A percentile compares a stretch with the other conserved stretches of the same genome.
Conservation (phyloP, 2,888 invertebrate species). For the Athalia rosae region DNA sequence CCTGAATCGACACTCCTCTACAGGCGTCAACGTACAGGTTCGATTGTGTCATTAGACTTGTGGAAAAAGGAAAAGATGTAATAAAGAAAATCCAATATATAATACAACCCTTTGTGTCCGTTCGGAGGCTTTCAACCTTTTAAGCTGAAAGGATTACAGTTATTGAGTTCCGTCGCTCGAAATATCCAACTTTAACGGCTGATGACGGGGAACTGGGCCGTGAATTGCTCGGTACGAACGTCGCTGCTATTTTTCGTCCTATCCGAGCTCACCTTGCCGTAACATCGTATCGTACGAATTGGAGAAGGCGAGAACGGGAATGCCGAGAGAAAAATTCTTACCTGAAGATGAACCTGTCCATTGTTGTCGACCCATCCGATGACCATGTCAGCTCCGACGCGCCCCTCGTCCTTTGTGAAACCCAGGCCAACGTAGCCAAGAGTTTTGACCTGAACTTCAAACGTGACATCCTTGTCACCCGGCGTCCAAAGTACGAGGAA, state of each 20-base stretch:
- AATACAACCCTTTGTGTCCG: slow-evolving; percentile 21
- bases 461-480: slow-evolving; percentile 83
- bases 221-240: slow-evolving; percentile 10
- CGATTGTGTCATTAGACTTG: slow-evolving; percentile 8
- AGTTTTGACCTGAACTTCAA: slow-evolving; percentile 89
- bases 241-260: slow-evolving; percentile 4
- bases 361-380: slow-evolving; percentile 91
- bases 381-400: slow-evolving; percentile 90
- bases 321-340: slow-evolving; percentile 75
- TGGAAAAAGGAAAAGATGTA: background rate
- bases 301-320: background rate
- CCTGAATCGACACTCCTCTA: too few relatives aligned
- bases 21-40: background rate
- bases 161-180: slow-evolving; percentile 31
- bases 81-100: background rate
- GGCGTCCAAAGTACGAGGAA: slow-evolving; percentile 85
- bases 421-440: slow-evolving; percentile 92
- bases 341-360: slow-evolving; percentile 87
- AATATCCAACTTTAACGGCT: slow-evolving; percentile 29
- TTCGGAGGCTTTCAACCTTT: slow-evolving; percentile 43
- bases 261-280: too few relatives aligned
- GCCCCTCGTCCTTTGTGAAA: slow-evolving; percentile 86
- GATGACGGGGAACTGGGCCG: slow-evolving; percentile 26
- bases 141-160: slow-evolving; percentile 41
- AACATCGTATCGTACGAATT: background rate